A percentile compares a stretch with the other conserved stretches of the same genome.
Conservation (phyloP, 2,797 vertebrate genomes). For the Characodon lateralis region DNA sequence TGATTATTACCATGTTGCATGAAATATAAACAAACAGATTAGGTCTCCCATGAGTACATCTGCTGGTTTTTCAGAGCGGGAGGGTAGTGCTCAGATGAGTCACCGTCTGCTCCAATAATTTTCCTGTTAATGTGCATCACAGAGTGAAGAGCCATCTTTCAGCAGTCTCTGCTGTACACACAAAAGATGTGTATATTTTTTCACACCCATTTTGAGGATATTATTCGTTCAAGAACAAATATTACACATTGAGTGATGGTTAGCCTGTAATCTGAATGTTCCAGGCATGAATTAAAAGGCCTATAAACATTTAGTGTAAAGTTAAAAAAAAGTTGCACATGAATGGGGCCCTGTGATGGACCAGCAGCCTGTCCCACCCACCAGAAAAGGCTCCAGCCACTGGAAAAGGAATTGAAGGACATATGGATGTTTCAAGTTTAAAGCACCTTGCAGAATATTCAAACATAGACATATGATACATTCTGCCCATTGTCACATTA, state of each 20-base stretch:
- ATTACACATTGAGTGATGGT: not conserved
- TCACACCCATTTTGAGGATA: not conserved
- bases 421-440: not conserved
- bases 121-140: slow-evolving; percentile 26
- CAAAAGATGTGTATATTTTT: not conserved
- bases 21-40: slow-evolving; percentile 39
- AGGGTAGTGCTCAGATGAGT: slow-evolving; percentile 48
- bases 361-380: not conserved
- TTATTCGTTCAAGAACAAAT: not conserved
- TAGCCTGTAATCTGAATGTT: not conserved
- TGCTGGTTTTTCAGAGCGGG: slow-evolving; percentile 27
- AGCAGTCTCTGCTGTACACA: not conserved
- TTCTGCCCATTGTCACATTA: not conserved
- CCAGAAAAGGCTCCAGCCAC: too few relatives aligned
- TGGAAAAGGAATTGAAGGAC: not conserved
- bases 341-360: not conserved
- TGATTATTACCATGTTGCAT: slow-evolving; percentile 24
- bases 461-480: too few relatives aligned
- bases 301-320: not conserved
- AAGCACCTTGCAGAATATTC: too few relatives aligned
- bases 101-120: slow-evolving; percentile 48
- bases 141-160: slow-evolving; percentile 16
- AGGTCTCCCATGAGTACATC: slow-evolving; percentile 28
- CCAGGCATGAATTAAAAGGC: not conserved
- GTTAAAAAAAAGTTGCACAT: not conserved